Evolutionary conservation across 2,797 vertebrate genomes (phyloP), one percentile per base, ranked within the genome.

Genomic region (Philypnodon macrostomus): DNA sequence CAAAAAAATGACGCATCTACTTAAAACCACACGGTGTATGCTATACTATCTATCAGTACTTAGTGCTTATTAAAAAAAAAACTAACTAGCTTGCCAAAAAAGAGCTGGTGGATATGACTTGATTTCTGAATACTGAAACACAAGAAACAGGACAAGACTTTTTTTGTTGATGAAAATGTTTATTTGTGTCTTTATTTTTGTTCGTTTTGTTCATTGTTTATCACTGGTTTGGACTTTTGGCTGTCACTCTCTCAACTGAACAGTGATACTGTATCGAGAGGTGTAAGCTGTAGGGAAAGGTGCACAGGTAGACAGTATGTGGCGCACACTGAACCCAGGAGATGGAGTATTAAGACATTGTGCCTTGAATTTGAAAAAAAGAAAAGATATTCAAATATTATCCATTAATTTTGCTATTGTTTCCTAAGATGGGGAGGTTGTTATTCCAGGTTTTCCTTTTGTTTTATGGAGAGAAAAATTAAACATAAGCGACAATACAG

Each of bases 1-100:
- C 81, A 88, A 88, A 88, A 91, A 90, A 88, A 85, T 70, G 85
- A 89, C 72, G 86, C 88, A 90, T 90, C 90, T 90, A 90, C 88
- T 89, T 89, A 86, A 88, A 88, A 87, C 86, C 84, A 87, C 87
- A 88, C 85, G 70, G 86, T 90, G 88, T 91, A 90, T 91, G 89
- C 90, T 91, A 90, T 90, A 79, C 85, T 91, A 90, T 90, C 90
- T 91, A 92, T 92, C 89, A 91, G 88, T 92, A 91, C 90, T 85
- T 90, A 87, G 88, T 90, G 90, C 90, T 90, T 90, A 91, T 89
- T 89, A 86, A 73, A 72, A 48, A 35, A 57, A 48, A 63, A 73
- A 70, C 81, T 74, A 78, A 90, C 87, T 87, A 91, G 90, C 90
- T 92, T 91, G 89, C 89, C 89, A 90, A 91, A 90, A 82, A 87